phyloP scores from a whole-genome alignment of 2,888 invertebrate genomes.

The Neoascia interrupta region DNA sequence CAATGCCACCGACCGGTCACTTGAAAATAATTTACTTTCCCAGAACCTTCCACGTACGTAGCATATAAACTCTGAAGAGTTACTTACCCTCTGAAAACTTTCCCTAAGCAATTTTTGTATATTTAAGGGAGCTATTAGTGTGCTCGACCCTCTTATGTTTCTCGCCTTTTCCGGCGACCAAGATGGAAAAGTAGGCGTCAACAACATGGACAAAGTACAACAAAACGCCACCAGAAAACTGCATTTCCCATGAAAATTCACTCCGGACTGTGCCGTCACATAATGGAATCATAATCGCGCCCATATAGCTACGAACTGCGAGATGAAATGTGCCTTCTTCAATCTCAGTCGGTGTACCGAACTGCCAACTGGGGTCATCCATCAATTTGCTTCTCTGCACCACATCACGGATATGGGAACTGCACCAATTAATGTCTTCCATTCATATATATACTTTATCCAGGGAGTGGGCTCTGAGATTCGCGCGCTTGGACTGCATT shows the following conservation, averaged over 20 bases:
- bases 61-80: background rate
- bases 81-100: too few relatives aligned
- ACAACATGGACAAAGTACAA: slow-evolving; percentile 47
- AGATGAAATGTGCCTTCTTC: slow-evolving; percentile 37
- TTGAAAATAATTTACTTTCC: slow-evolving; percentile 40
- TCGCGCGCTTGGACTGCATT: slow-evolving; percentile 24
- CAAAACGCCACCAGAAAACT: slow-evolving; percentile 58
- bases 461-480: slow-evolving; percentile 27
- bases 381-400: slow-evolving; percentile 57
- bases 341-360: slow-evolving; percentile 13
- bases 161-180: slow-evolving; percentile 6
- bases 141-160: slow-evolving; percentile 43
- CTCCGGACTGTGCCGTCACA: slow-evolving; percentile 1
- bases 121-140: slow-evolving; percentile 62
- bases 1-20: slow-evolving; percentile 48
- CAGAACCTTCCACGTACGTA: slow-evolving; percentile 34
- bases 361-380: slow-evolving; percentile 64
- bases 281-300: slow-evolving; percentile 59
- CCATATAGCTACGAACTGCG: too few relatives aligned
- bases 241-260: slow-evolving; percentile 61
- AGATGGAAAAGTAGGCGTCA: slow-evolving; percentile 55
- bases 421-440: slow-evolving; percentile 65
- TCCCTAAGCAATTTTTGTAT: slow-evolving; percentile 13
- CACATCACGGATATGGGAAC: slow-evolving; percentile 63
- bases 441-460: slow-evolving; percentile 44